Evolutionary conservation across 2,113 vertebrate species (phyloP), one percentile per base, ranked within the genome.

Genomic region (Prochilodus magdalenae): DNA sequence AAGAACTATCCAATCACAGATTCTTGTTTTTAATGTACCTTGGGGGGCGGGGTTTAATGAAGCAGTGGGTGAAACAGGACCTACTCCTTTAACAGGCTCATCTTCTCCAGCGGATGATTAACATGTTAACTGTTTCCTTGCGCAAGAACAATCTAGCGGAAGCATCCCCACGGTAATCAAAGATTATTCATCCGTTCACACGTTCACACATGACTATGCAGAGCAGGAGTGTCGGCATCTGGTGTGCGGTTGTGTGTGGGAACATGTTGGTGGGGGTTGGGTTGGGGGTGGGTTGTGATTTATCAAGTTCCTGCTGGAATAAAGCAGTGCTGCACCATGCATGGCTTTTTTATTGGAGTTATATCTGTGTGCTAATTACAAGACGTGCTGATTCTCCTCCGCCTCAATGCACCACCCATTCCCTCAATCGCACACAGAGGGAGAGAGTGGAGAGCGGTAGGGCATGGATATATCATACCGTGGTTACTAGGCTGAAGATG

Each of bases 151-250:
- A 24, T 26, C 57, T 60, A 13, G n/a, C 30, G 12, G 20, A 70
- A 59, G 40, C 53, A 33, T 77, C 27, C 44, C 36, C 65, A 79
- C 70, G 16, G 67, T 6, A 27, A 67, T n/a, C 16, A 8, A 47
- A 24, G 44, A 79, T 79, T 79, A 71, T 79, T 79, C 67, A 79
- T 47, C 8, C 30, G 20, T 69, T 69, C 66, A 70, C 36, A 26
- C 40, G 36, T 55, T 27, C 27, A 60, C 36, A 78, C 33, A 76
- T 76, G 65, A 66, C 65, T 60, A 79, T 60, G 33, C 67, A 47
- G 18, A 71, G 55, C 57, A 18, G 20, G n/a, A 69, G 36, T n/a
- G 0, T 24, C 18, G 51, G 29, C 77, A 79, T 36, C 67, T 72
- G 36, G 40, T 70, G 67, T 80, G 67, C 44, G 53, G 62, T 33